Conservation (phyloP, 2,888 invertebrate species). For the Morinoia aosen region DNA sequence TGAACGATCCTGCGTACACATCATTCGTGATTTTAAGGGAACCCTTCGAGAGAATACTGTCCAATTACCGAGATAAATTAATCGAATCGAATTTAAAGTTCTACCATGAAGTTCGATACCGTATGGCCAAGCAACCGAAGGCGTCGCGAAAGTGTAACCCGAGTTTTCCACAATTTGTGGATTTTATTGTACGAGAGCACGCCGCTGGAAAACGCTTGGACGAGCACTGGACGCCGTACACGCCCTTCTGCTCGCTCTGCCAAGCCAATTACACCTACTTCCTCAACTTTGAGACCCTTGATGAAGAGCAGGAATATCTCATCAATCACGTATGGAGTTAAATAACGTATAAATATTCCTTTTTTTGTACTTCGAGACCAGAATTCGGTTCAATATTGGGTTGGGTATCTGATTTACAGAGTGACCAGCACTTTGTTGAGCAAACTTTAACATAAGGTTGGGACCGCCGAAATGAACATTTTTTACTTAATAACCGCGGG, state of each 20-base stretch:
- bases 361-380: too few species aligned
- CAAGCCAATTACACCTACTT: slow-evolving; percentile 52
- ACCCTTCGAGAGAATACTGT: slow-evolving; percentile 36
- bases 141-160: background rate
- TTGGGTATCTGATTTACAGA: too few species aligned
- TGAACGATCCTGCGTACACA: background rate
- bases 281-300: slow-evolving; percentile 9
- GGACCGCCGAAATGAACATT: too few species aligned
- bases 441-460: too few species aligned
- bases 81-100: background rate
- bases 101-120: background rate
- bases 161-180: slow-evolving; percentile 56
- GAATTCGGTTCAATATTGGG: too few species aligned
- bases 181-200: slow-evolving; percentile 54
- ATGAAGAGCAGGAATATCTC: background rate
- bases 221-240: slow-evolving; percentile 59
- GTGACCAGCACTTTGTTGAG: too few species aligned
- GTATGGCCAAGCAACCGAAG: background rate
- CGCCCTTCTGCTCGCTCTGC: slow-evolving; percentile 56
- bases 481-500: too few species aligned
- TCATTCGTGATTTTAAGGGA: slow-evolving; percentile 38
- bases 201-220: slow-evolving; percentile 28
- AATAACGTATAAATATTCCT: too few species aligned
- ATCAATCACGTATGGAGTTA: background rate
- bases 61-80: slow-evolving; percentile 25